A percentile compares a stretch with the other conserved stretches of the same genome.
These are phyloP conservation scores for Ips typographus DNA, from an alignment of 1,140 invertebrate species.

Conservation along the genomic window DNA sequence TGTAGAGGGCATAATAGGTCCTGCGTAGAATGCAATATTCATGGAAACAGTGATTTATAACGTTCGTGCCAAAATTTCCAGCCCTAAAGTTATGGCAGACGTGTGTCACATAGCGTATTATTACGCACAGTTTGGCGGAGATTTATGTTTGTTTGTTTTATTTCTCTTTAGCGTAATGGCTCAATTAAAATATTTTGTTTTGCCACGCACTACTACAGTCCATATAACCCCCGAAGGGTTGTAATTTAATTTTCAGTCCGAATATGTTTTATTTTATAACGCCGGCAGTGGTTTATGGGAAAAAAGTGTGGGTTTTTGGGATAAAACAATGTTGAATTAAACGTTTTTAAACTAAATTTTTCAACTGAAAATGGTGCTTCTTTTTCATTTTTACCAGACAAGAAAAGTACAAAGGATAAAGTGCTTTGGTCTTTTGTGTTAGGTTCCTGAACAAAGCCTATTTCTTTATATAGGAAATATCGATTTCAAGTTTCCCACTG, in stretches of 20 bases:
- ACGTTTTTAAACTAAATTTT: too few species aligned
- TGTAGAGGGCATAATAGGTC: conserved; percentile 31
- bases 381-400: conserved; percentile 21
- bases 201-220: too few species aligned
- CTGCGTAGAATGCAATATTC: conserved; percentile 32
- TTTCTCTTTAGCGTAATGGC: conserved; percentile 19
- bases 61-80: conserved; percentile 26
- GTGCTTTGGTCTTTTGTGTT: conserved; percentile 4
- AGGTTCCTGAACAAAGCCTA: conserved; percentile 21
- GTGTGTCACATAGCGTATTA: conserved; percentile 31
- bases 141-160: conserved; percentile 30
- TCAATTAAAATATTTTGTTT: conserved; percentile 22
- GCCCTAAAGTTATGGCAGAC: conserved; percentile 27
- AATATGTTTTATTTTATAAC: too few species aligned
- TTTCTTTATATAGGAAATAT: conserved; percentile 21
- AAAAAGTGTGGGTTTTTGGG: too few species aligned
- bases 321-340: too few species aligned
- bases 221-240: too few species aligned
- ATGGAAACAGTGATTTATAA: conserved; percentile 31
- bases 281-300: too few species aligned
- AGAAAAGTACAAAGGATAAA: conserved; percentile 23
- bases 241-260: too few species aligned
- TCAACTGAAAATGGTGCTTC: conserved; percentile 12
- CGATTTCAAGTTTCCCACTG: conserved; percentile 13
- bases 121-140: conserved; percentile 31